Base-by-base conservation (phyloP, 2,113 vertebrate species). In the Phylloscopus trochilus region DNA sequence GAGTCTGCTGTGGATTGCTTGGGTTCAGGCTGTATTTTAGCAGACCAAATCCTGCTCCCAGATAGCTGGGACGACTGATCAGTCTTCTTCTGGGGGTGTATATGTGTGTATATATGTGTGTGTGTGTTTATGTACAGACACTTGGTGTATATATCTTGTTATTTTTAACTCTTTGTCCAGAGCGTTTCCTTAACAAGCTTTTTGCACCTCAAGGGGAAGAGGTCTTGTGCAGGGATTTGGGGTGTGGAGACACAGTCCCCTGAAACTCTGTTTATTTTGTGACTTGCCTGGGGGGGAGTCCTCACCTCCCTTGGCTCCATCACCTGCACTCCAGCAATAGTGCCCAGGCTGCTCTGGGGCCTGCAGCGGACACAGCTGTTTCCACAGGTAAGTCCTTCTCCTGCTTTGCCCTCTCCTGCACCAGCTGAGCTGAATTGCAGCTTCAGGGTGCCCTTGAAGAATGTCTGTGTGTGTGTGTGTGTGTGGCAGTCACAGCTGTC, bases 31-130 rank as follows among this genome's bases (percentile, higher is more conserved):
- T 87, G 51, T 31, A 1, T 74, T 81, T 72, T 56, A 33, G 66
- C 59, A 78, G 67, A 51, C 15, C 52, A 75, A 44, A 78, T 85
- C 58, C 74, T 88, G 27, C 41, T 92, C 44, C 53, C 43, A 62
- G 56, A 30, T 43, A 74, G 31, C 0, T 78, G 84, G 59, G 62
- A 16, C 24, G 53, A 14, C 39, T 15, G 33, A 24, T 66, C 63
- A 41, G 0, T n/a, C 33, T 27, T 52, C 37, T 78, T 1, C 55
- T 80, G 6, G 8, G 56, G n/a, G 7, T 37, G 3, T 43, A 1
- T 10, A 5, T n/a, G 15, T 37, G 1, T 46, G 5, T 37, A 3
- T 63, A 1, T 35, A 0, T 20, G 1, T 51, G 1, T 64, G 19
- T 24, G 20, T 51, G n/a, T 88, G n/a, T 37, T 37, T 68, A 11